These are phyloP conservation scores for Oostethus manadensis DNA, from an alignment of 2,113 vertebrate genomes.

Conservation along the genomic window DNA sequence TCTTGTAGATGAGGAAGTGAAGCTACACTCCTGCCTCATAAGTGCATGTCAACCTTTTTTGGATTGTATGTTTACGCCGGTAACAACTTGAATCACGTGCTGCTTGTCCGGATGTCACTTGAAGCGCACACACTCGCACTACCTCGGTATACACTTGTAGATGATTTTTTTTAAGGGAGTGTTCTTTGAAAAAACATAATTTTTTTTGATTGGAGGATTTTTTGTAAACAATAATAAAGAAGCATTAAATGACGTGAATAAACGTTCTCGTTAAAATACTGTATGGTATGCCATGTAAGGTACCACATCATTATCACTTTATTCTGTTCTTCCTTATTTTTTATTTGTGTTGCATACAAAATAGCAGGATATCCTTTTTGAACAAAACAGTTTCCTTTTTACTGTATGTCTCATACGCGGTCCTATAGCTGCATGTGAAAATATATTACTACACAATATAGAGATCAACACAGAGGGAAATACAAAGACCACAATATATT, in stretches of 20 bases:
- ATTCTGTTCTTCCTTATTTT: slow-evolving; percentile 55
- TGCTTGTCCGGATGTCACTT: neutral
- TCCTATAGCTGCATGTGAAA: slow-evolving; percentile 74
- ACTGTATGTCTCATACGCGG: slow-evolving; percentile 54
- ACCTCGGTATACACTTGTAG: neutral
- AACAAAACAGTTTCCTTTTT: slow-evolving; percentile 55
- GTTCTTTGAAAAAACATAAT: slow-evolving; percentile 9
- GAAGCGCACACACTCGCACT: too few relatives aligned
- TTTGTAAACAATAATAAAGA: slow-evolving; percentile 11
- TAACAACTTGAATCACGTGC: neutral
- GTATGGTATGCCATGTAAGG: slow-evolving; percentile 16
- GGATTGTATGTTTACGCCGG: neutral
- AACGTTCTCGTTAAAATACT: slow-evolving; percentile 4
- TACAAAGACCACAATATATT: slow-evolving; percentile 70
- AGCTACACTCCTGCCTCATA: neutral
- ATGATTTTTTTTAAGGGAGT: slow-evolving; percentile 13
- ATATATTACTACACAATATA: slow-evolving; percentile 80
- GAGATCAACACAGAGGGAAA: slow-evolving; percentile 56
- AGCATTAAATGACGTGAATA: slow-evolving; percentile 36
- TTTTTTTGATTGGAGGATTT: slow-evolving; percentile 21
- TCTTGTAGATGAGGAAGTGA: neutral
- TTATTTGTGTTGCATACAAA: slow-evolving; percentile 67
- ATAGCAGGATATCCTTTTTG: slow-evolving; percentile 57
- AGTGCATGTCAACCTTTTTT: neutral
- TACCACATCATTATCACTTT: slow-evolving; percentile 66